Evolutionary conservation across 92 coral and sea anemone species (phyloP).

Genomic region (Paragorgia papillata): DNA sequence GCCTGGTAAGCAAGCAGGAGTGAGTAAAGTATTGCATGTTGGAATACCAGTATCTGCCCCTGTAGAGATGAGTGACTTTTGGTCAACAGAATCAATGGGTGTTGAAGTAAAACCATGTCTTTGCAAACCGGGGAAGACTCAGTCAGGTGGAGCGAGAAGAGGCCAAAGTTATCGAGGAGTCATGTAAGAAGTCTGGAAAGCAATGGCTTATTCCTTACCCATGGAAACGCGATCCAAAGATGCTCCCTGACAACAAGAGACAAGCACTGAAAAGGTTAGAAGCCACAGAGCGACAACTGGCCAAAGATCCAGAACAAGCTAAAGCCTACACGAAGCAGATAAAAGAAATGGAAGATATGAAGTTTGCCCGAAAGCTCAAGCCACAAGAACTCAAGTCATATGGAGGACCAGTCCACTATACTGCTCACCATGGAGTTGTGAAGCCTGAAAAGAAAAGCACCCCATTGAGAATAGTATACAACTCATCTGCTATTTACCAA

Average conservation of each 20-base stretch:
- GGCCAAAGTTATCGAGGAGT: conserved; percentile 44
- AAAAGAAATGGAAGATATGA: conserved; percentile 60
- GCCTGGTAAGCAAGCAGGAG: conserved; percentile 3
- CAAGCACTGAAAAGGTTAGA: conserved; percentile 47
- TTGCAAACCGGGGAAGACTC: conserved; percentile 49
- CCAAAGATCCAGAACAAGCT: conserved; percentile 49
- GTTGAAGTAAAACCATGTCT: conserved; percentile 47
- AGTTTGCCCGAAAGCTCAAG: conserved; percentile 56
- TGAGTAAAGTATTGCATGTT: conserved; percentile 50
- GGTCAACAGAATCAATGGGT: conserved; percentile 68
- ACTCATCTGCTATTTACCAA: conserved; percentile 26
- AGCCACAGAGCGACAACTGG: conserved; percentile 43
- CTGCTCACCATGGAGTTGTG: conserved; percentile 49
- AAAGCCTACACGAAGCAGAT: conserved; percentile 51
- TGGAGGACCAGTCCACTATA: conserved; percentile 57
- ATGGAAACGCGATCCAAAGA: conserved; percentile 54
- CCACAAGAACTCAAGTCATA: conserved; percentile 47
- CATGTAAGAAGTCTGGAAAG: conserved; percentile 41
- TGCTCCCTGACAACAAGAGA: conserved; percentile 47
- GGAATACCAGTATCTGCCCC: conserved; percentile 51
- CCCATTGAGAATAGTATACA: conserved; percentile 44
- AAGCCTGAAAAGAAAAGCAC: conserved; percentile 59
- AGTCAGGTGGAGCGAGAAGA: conserved; percentile 37
- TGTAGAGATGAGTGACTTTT: conserved; percentile 49
- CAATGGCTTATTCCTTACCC: conserved; percentile 51